A percentile compares a stretch with the other conserved stretches of the same genome.
Evolutionary conservation across 2,797 vertebrate genomes (phyloP).

Genomic region (Alectoris magna): DNA sequence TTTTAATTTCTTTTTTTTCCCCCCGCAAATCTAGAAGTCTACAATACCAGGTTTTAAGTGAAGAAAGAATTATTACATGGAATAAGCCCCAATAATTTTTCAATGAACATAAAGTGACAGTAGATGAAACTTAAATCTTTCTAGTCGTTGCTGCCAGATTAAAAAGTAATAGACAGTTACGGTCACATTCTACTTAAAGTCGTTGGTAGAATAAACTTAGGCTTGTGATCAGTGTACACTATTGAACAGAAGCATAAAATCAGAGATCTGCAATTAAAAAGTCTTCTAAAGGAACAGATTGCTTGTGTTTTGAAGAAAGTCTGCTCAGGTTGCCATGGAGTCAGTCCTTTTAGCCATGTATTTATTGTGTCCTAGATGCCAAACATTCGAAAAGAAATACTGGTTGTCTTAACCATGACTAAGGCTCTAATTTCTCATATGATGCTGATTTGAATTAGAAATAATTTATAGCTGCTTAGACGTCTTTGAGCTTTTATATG

Average conservation of each 20-base stretch:
- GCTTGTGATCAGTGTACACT: not conserved
- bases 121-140: not conserved
- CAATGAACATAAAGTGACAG: not conserved
- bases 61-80: not conserved
- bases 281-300: not conserved
- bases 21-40: not conserved
- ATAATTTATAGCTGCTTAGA: not conserved
- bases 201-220: not conserved
- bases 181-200: not conserved
- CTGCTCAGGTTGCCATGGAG: not conserved
- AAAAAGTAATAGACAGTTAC: not conserved
- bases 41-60: not conserved
- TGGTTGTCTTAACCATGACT: not conserved
- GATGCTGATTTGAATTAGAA: not conserved
- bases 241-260: not conserved
- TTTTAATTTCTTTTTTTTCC: too few relatives aligned
- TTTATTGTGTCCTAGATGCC: not conserved
- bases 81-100: not conserved
- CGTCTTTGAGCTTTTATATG: not conserved
- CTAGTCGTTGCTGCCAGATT: not conserved
- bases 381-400: accelerated
- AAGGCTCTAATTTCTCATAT: not conserved
- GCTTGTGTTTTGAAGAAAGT: not conserved
- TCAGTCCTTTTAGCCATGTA: not conserved
- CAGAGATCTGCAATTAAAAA: not conserved